Evolutionary conservation across 2,888 invertebrate species (phyloP).

Genomic region (Holacanthella duospinosa): DNA sequence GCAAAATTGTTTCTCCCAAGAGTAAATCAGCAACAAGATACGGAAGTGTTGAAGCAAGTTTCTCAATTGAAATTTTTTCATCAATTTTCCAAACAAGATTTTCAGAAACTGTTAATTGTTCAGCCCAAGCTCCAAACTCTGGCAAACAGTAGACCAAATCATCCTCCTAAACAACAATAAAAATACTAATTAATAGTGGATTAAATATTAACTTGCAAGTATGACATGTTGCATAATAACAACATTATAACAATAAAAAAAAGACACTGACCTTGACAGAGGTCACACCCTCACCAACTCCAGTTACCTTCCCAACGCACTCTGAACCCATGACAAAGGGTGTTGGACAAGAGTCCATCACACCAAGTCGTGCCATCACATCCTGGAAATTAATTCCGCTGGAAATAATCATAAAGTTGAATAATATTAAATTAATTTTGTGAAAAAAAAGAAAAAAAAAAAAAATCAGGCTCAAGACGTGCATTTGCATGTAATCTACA

Average conservation of each 20-base stretch:
- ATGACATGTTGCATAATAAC: neutral
- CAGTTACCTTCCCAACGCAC: slow-evolving; percentile 72
- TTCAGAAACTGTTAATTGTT: slow-evolving; percentile 69
- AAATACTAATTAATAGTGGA: neutral
- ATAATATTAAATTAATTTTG: no score
- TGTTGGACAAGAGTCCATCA: slow-evolving; percentile 74
- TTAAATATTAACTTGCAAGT: neutral
- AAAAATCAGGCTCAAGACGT: no score
- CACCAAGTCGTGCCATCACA: slow-evolving; percentile 75
- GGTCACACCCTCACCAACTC: slow-evolving; percentile 65
- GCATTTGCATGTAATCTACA: no score
- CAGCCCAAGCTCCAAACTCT: slow-evolving; percentile 77
- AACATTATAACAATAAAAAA: neutral
- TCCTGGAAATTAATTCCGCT: slow-evolving; percentile 84
- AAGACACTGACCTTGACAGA: slow-evolving; percentile 57
- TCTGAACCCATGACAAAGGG: slow-evolving; percentile 81
- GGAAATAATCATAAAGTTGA: no score
- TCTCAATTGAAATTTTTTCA: slow-evolving; percentile 49
- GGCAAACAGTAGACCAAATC: slow-evolving; percentile 73
- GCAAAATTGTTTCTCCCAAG: slow-evolving; percentile 66
- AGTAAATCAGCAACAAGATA: slow-evolving; percentile 75
- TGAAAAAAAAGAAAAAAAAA: neutral
- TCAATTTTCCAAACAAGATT: slow-evolving; percentile 64
- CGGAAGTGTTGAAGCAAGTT: slow-evolving; percentile 73
- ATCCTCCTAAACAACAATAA: slow-evolving; percentile 51